These are phyloP conservation scores for Luperina nickerlii DNA, from an alignment of 2,888 invertebrate species.

Conservation along the genomic window DNA sequence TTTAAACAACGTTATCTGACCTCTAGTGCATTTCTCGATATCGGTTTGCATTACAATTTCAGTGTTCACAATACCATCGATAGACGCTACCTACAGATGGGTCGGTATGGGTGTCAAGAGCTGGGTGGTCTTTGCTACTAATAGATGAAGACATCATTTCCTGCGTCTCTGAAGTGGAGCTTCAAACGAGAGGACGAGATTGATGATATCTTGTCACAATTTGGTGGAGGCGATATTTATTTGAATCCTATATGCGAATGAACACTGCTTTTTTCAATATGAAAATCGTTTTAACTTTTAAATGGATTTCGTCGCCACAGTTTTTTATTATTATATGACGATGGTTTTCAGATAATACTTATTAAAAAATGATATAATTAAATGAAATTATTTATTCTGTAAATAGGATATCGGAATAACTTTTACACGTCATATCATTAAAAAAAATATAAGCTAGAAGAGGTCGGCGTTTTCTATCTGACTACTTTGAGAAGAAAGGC, in stretches of 20 bases:
- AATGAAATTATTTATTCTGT: too few species aligned
- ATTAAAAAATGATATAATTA: background rate
- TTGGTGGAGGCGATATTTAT: background rate
- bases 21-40: slow-evolving; percentile 38
- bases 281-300: background rate
- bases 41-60: slow-evolving; percentile 25
- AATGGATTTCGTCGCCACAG: background rate
- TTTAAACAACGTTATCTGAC: slow-evolving; percentile 49
- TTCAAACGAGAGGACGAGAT: slow-evolving; percentile 29
- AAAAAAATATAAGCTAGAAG: too few species aligned
- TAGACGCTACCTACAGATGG: background rate
- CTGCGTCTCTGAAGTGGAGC: slow-evolving; percentile 31
- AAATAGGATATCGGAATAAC: too few species aligned
- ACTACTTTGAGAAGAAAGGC: too few species aligned
- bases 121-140: slow-evolving; percentile 54
- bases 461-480: too few species aligned
- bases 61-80: slow-evolving; percentile 17
- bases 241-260: background rate
- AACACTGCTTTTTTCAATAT: background rate
- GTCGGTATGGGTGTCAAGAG: slow-evolving; percentile 20
- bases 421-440: too few species aligned
- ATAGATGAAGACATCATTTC: slow-evolving; percentile 57
- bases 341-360: background rate
- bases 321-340: background rate
- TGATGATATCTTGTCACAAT: slow-evolving; percentile 37